Percentiles rank a stretch among this genome's conserved stretches.
Conservation (phyloP, 1,140 invertebrate genomes). For the Drosophila ironensis region DNA sequence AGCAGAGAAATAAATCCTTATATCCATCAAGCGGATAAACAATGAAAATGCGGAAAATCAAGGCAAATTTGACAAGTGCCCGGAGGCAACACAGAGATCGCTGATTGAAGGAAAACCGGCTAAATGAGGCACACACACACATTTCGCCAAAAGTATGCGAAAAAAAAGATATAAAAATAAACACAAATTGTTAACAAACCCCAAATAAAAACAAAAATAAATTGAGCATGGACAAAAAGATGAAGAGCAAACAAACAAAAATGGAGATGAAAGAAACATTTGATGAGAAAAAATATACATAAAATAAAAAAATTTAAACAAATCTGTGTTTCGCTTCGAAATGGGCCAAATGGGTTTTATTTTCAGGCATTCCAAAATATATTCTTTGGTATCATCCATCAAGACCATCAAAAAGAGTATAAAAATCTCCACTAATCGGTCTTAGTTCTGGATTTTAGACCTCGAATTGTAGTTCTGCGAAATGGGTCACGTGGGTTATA, state of each 20-base stretch:
- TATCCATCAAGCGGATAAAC: conserved; percentile 48
- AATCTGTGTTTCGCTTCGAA: conserved; percentile 11
- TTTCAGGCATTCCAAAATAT: too few species aligned
- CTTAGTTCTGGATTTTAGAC: too few species aligned
- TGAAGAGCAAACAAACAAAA: conserved; percentile 56
- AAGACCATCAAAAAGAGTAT: too few species aligned
- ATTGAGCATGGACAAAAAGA: conserved; percentile 23
- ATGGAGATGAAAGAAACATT: conserved; percentile 56
- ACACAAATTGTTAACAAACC: conserved; percentile 73
- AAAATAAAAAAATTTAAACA: conserved; percentile 54
- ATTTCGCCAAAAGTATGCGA: neutral
- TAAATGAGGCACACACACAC: too few species aligned
- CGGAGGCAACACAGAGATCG: neutral
- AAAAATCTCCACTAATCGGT: too few species aligned
- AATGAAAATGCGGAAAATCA: too few species aligned
- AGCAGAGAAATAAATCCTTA: conserved; percentile 28
- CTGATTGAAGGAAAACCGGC: neutral
- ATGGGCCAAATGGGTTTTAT: neutral
- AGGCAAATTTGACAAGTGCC: too few species aligned
- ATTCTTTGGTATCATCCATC: too few species aligned
- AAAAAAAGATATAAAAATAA: conserved; percentile 50
- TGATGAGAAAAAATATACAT: conserved; percentile 63
- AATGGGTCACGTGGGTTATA: too few species aligned
- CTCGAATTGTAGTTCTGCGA: too few species aligned
- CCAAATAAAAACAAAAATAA: conserved; percentile 19